These are phyloP conservation scores for Cephalopterus ornatus DNA, from an alignment of 2,113 vertebrate genomes.

Conservation along the genomic window DNA sequence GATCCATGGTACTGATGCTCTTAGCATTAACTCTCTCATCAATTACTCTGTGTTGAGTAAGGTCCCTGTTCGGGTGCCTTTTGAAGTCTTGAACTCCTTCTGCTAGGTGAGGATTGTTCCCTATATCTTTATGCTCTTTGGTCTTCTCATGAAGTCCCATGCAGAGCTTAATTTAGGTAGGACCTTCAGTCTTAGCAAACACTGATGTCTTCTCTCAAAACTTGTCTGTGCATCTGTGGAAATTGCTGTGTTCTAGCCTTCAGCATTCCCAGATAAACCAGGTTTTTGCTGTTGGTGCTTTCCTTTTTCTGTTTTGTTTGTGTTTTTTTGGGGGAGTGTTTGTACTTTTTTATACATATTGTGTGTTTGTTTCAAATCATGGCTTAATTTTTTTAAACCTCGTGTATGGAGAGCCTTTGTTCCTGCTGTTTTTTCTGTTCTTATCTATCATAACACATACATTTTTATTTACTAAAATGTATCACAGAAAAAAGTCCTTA, in stretches of 20 bases:
- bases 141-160: background rate
- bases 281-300: background rate
- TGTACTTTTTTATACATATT: background rate
- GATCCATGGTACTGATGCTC: background rate
- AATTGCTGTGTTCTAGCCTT: background rate
- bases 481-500: background rate
- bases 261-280: background rate
- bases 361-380: background rate
- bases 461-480: background rate
- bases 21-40: background rate
- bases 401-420: background rate
- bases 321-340: background rate
- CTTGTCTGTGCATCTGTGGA: background rate
- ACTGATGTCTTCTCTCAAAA: background rate
- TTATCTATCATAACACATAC: background rate
- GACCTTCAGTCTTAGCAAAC: background rate
- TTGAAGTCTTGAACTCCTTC: background rate
- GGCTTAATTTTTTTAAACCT: background rate
- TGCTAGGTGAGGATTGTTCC: accelerated
- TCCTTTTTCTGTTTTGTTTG: background rate
- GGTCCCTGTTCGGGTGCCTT: background rate
- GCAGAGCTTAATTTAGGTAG: background rate
- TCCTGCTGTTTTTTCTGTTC: background rate
- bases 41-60: background rate
- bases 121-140: background rate